Evolutionary conservation across 1,140 invertebrate genomes (phyloP).

Genomic region (Ericerus pela): DNA sequence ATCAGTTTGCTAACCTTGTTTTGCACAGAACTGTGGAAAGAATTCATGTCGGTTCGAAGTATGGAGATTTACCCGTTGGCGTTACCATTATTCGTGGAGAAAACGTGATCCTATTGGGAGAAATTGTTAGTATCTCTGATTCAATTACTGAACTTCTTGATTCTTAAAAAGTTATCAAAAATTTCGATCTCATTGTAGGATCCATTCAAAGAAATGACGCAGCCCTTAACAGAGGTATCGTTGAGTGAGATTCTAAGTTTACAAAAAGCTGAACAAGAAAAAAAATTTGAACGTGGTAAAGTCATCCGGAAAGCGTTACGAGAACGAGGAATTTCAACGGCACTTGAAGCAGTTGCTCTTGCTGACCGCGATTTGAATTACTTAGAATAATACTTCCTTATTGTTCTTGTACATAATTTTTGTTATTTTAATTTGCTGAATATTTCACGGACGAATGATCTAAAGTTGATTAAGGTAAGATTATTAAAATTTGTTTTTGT

Average conservation of each 20-base stretch:
- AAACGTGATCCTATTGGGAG: constrained; percentile 93
- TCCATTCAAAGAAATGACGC: constrained; percentile 65
- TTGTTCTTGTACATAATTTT: too few relatives aligned
- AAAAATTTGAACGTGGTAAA: constrained; percentile 69
- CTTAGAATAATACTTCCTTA: constrained; percentile 1
- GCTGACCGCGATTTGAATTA: constrained; percentile 1
- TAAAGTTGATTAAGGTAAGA: too few relatives aligned
- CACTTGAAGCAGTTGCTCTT: background rate
- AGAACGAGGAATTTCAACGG: constrained; percentile 49
- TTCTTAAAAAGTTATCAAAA: background rate
- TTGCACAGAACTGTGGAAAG: constrained; percentile 92
- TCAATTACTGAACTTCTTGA: constrained; percentile 1
- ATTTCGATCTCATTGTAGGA: constrained; percentile 45
- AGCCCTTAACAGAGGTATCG: constrained; percentile 67
- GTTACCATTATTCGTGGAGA: constrained; percentile 95
- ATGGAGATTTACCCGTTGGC: constrained; percentile 90
- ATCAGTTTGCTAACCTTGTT: constrained; percentile 96
- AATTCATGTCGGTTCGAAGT: constrained; percentile 92
- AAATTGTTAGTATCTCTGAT: constrained; percentile 57
- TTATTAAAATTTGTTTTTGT: too few relatives aligned
- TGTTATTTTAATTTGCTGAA: too few relatives aligned
- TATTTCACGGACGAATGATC: too few relatives aligned
- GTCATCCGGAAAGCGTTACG: constrained; percentile 66
- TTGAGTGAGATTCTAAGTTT: constrained; percentile 89
- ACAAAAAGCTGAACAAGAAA: constrained; percentile 78